phyloP scores from a whole-genome alignment of 2,888 invertebrate genomes.

The Caenorhabditis zanzibari region DNA sequence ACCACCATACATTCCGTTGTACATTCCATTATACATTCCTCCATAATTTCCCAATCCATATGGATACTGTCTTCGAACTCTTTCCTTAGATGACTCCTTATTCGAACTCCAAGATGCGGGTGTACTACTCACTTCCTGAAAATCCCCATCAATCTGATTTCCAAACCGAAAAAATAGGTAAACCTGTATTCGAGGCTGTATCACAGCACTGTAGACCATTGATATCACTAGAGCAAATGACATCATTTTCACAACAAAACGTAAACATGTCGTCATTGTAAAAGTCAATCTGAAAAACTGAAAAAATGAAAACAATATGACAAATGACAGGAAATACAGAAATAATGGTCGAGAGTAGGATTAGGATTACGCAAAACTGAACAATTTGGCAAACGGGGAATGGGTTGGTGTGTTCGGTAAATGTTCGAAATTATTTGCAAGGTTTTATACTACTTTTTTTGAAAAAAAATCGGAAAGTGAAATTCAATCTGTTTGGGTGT shows the following conservation, averaged over 20 bases:
- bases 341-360: conserved; percentile 40
- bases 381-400: conserved; percentile 26
- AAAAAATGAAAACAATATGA: conserved; percentile 35
- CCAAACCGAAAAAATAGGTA: neutral
- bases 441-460: conserved; percentile 18
- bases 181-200: conserved; percentile 24
- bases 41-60: conserved; percentile 52
- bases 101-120: conserved; percentile 29
- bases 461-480: neutral
- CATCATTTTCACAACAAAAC: conserved; percentile 20
- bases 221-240: conserved; percentile 27
- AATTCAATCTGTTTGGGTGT: neutral
- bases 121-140: conserved; percentile 8
- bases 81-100: conserved; percentile 28
- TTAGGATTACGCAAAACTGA: conserved; percentile 37
- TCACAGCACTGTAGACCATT: conserved; percentile 12
- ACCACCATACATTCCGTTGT: conserved; percentile 34
- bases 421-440: conserved; percentile 17
- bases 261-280: conserved; percentile 29
- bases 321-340: conserved; percentile 12
- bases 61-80: conserved; percentile 61
- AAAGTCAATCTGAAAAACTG: conserved; percentile 24
- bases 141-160: neutral
- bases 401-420: conserved; percentile 8
- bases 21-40: conserved; percentile 37